Conservation (phyloP, 2,113 vertebrate species). For the Melanerpes formicivorus region DNA sequence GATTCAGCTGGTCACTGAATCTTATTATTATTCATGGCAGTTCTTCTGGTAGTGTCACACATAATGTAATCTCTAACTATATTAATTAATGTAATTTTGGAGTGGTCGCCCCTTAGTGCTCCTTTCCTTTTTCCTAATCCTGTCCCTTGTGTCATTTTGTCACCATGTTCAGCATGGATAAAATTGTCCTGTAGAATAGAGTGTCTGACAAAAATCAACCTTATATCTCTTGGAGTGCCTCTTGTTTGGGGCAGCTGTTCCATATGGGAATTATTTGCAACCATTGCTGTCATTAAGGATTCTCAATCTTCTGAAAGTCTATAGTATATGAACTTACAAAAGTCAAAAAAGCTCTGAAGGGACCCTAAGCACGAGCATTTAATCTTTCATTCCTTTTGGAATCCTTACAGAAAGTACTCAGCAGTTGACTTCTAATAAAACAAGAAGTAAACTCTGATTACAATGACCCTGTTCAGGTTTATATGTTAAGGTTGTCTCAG, state of each 20-base stretch:
- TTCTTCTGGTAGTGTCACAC: slow-evolving; percentile 8
- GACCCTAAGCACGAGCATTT: slow-evolving; percentile 29
- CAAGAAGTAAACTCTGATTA: slow-evolving; percentile 69
- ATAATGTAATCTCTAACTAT: not conserved
- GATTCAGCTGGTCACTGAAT: not conserved
- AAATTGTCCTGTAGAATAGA: not conserved
- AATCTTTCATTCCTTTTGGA: slow-evolving; percentile 57
- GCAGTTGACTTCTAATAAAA: slow-evolving; percentile 62
- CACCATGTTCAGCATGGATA: slow-evolving; percentile 6
- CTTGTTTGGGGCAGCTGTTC: not conserved
- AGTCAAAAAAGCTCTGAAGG: slow-evolving; percentile 60
- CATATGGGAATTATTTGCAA: slow-evolving; percentile 4
- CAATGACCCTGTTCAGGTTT: slow-evolving; percentile 6
- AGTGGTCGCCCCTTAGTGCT: not conserved
- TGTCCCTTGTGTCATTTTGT: slow-evolving; percentile 18
- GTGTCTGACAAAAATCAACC: slow-evolving; percentile 16
- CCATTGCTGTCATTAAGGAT: not conserved
- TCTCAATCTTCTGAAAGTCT: not conserved
- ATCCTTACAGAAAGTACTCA: slow-evolving; percentile 33
- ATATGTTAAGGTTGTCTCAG: slow-evolving; percentile 35
- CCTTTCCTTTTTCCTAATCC: not conserved
- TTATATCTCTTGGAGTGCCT: not conserved
- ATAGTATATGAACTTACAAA: slow-evolving; percentile 18
- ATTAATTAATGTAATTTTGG: slow-evolving; percentile 48
- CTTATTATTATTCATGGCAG: slow-evolving; percentile 30